These are phyloP conservation scores for Phenacoccus solenopsis DNA, from an alignment of 1,140 invertebrate species.

Conservation along the genomic window DNA sequence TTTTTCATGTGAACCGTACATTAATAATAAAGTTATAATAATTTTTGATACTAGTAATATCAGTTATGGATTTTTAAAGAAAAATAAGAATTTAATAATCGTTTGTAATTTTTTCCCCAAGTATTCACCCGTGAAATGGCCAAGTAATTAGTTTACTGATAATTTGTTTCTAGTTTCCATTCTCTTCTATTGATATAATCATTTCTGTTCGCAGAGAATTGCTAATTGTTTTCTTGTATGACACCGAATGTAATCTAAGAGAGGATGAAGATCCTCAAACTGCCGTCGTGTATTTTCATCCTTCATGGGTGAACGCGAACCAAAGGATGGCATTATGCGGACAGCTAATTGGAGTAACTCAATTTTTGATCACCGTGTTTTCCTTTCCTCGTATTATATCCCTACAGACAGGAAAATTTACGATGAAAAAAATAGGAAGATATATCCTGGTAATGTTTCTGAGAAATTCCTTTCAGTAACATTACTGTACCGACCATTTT, in stretches of 20 bases:
- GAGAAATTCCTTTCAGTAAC: no score
- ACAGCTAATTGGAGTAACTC: constrained; percentile 66
- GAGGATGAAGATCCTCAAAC: constrained; percentile 76
- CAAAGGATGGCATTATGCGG: constrained; percentile 65
- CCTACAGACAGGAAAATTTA: constrained; percentile 59
- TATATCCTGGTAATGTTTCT: constrained; percentile 53
- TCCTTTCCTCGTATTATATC: constrained; percentile 55
- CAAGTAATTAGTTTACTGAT: no score
- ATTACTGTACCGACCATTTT: background rate
- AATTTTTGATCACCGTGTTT: constrained; percentile 60
- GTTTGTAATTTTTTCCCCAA: no score
- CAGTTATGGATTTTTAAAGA: no score
- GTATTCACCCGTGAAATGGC: no score
- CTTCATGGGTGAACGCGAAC: constrained; percentile 67
- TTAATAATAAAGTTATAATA: no score
- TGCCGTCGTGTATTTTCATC: constrained; percentile 77
- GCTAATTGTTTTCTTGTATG: constrained; percentile 77
- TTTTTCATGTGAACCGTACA: no score
- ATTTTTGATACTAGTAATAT: no score
- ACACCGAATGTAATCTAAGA: constrained; percentile 55
- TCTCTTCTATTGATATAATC: no score
- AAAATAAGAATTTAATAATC: no score
- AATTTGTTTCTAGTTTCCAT: no score
- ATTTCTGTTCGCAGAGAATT: constrained; percentile 52
- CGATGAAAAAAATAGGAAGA: constrained; percentile 39